These are phyloP conservation scores for Plecotus auritus DNA, from an alignment of 2,113 vertebrate genomes.

Conservation along the genomic window DNA sequence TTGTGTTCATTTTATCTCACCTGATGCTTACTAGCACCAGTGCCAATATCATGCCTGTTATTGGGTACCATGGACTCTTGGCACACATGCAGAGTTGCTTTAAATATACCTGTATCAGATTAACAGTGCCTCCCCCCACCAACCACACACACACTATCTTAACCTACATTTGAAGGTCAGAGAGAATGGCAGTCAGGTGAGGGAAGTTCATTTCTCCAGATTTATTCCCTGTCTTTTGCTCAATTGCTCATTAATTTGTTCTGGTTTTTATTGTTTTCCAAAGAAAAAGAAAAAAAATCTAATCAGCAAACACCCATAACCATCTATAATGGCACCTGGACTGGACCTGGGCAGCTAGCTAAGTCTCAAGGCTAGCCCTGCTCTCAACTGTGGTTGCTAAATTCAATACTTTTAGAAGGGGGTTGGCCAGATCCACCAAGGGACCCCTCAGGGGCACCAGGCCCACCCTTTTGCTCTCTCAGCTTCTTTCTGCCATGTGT, in stretches of 20 bases:
- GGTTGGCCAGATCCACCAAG: slow-evolving; percentile 57
- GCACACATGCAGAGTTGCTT: slow-evolving; percentile 59
- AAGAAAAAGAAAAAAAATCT: slow-evolving; percentile 53
- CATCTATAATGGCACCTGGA: slow-evolving; percentile 36
- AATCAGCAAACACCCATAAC: slow-evolving; percentile 53
- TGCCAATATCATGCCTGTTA: slow-evolving; percentile 60
- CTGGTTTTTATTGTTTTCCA: slow-evolving; percentile 56
- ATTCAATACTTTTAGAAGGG: slow-evolving; percentile 50
- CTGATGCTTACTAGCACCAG: slow-evolving; percentile 63
- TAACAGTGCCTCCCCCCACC: slow-evolving; percentile 19
- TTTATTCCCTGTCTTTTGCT: slow-evolving; percentile 47
- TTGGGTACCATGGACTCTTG: slow-evolving; percentile 56
- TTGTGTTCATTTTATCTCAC: slow-evolving; percentile 52
- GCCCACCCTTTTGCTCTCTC: slow-evolving; percentile 67
- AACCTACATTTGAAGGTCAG: slow-evolving; percentile 62
- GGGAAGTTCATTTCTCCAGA: slow-evolving; percentile 61
- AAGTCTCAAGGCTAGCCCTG: slow-evolving; percentile 53
- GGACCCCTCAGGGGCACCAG: slow-evolving; percentile 65
- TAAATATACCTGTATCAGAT: slow-evolving; percentile 60
- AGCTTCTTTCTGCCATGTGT: slow-evolving; percentile 73
- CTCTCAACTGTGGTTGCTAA: slow-evolving; percentile 62
- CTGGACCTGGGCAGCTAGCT: background rate
- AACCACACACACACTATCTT: background rate
- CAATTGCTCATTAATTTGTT: slow-evolving; percentile 44
- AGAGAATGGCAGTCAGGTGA: slow-evolving; percentile 60